phyloP scores from a whole-genome alignment of 2,797 vertebrate genomes.

The Cygnus olor region DNA sequence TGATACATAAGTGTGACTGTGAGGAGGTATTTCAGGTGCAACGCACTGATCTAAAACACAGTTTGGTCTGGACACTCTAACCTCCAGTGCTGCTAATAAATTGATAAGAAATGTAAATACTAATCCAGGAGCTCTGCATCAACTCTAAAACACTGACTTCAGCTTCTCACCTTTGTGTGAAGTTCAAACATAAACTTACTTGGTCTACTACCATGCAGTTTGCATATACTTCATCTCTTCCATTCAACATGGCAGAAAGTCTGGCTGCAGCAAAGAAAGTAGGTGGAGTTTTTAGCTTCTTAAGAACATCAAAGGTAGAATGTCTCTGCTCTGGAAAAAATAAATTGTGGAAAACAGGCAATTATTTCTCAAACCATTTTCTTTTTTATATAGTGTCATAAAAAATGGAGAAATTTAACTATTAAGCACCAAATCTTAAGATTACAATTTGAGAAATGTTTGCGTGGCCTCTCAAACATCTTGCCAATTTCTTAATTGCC shows the following conservation, averaged over 20 bases:
- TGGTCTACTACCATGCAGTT: constrained; percentile 81
- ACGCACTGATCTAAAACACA: not conserved
- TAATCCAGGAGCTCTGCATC: not conserved
- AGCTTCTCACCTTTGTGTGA: not conserved
- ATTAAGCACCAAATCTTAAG: not conserved
- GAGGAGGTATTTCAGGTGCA: not conserved
- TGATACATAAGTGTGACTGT: not conserved
- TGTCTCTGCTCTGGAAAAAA: constrained; percentile 83
- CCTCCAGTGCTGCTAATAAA: not conserved
- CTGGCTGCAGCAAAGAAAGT: constrained; percentile 79
- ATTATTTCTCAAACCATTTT: constrained; percentile 1
- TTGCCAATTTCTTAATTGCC: not conserved
- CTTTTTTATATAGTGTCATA: not conserved
- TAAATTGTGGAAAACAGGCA: not conserved
- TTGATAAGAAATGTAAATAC: not conserved
- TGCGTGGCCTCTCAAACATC: not conserved
- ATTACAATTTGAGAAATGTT: not conserved
- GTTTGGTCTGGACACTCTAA: not conserved
- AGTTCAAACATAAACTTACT: constrained; percentile 57
- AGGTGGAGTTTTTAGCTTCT: constrained; percentile 79
- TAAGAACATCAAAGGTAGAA: constrained; percentile 77
- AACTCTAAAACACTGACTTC: not conserved
- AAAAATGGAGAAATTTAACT: not conserved
- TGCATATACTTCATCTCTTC: constrained; percentile 84
- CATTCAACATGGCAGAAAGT: constrained; percentile 85